Conservation (phyloP, 1,140 invertebrate genomes). For the Drosophila funebris region DNA sequence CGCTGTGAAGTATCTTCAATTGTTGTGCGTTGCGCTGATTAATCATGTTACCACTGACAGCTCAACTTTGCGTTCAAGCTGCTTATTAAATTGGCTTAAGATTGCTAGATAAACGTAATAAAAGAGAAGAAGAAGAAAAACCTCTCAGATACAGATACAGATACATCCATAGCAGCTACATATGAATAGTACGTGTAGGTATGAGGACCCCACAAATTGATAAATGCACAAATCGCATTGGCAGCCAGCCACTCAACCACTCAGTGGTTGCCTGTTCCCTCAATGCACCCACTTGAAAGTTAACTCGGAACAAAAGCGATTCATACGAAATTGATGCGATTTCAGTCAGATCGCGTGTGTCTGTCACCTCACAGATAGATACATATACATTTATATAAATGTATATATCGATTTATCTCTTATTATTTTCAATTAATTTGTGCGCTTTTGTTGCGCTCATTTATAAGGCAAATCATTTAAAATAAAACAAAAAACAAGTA, state of each 20-base stretch:
- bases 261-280: slow-evolving; percentile 39
- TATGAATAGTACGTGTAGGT: slow-evolving; percentile 66
- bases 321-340: slow-evolving; percentile 64
- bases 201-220: slow-evolving; percentile 80
- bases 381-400: background rate
- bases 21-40: slow-evolving; percentile 71
- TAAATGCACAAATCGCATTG: slow-evolving; percentile 63
- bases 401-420: slow-evolving; percentile 44
- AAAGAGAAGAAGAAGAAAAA: slow-evolving; percentile 27
- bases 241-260: slow-evolving; percentile 24
- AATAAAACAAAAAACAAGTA: background rate
- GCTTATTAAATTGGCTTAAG: slow-evolving; percentile 82
- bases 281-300: slow-evolving; percentile 60
- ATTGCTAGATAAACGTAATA: slow-evolving; percentile 77
- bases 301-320: slow-evolving; percentile 35
- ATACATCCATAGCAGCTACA: background rate
- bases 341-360: slow-evolving; percentile 70
- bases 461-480: slow-evolving; percentile 11
- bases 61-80: slow-evolving; percentile 76
- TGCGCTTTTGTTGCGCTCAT: slow-evolving; percentile 54
- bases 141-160: slow-evolving; percentile 22
- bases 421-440: slow-evolving; percentile 80
- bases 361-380: background rate
- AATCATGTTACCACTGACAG: slow-evolving; percentile 80
- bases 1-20: slow-evolving; percentile 59